These are phyloP conservation scores for Rhodeus uyekii DNA, from an alignment of 2,797 vertebrate genomes.

Conservation along the genomic window DNA sequence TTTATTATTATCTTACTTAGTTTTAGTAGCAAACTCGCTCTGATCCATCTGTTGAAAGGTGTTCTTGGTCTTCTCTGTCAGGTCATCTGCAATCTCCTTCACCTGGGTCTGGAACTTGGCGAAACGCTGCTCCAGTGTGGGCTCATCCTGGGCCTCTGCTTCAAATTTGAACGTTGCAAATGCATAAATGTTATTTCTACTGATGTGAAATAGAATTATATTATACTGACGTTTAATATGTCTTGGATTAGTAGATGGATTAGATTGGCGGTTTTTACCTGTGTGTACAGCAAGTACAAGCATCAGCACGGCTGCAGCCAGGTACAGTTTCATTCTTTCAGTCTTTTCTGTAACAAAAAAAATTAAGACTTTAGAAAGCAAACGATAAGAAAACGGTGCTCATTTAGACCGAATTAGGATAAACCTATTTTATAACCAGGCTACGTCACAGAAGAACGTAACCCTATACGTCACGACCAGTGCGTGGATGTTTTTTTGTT, in stretches of 20 bases:
- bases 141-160: slow-evolving; percentile 71
- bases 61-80: slow-evolving; percentile 54
- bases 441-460: neutral
- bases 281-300: slow-evolving; percentile 73
- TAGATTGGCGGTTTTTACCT: slow-evolving; percentile 66
- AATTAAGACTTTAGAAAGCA: neutral
- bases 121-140: slow-evolving; percentile 41
- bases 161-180: neutral
- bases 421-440: neutral
- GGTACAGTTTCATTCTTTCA: slow-evolving; percentile 73
- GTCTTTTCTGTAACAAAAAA: slow-evolving; percentile 42
- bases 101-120: slow-evolving; percentile 32
- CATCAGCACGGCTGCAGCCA: slow-evolving; percentile 76
- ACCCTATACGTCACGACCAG: slow-evolving; percentile 41
- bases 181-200: neutral
- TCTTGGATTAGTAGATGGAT: neutral
- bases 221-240: neutral
- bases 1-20: slow-evolving; percentile 63
- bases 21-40: slow-evolving; percentile 53
- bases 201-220: neutral
- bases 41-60: neutral
- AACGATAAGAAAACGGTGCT: neutral
- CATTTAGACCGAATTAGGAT: neutral
- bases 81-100: neutral
- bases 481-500: slow-evolving; percentile 54